These are phyloP conservation scores for Ditula angustiorana DNA, from an alignment of 2,888 invertebrate genomes.

Conservation along the genomic window DNA sequence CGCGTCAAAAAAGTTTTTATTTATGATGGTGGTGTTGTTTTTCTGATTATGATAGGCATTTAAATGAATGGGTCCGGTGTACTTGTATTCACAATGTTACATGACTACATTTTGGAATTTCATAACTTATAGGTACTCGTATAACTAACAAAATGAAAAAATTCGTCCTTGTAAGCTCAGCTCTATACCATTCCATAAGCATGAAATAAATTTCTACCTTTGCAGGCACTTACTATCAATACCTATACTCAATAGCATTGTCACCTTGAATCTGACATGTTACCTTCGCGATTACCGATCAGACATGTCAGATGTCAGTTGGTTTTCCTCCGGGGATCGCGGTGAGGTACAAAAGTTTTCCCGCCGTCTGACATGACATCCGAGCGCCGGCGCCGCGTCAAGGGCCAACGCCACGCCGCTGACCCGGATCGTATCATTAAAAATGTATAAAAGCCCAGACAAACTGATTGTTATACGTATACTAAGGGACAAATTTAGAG, in stretches of 20 bases:
- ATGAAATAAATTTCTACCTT: too few relatives aligned
- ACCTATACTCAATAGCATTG: neutral
- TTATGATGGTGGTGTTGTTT: too few relatives aligned
- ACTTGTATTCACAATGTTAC: too few relatives aligned
- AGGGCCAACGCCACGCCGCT: slow-evolving; percentile 27
- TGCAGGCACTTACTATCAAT: too few relatives aligned
- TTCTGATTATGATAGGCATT: too few relatives aligned
- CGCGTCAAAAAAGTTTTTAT: too few relatives aligned
- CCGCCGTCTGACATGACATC: slow-evolving; percentile 19
- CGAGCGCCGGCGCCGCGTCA: slow-evolving; percentile 16
- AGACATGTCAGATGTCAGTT: slow-evolving; percentile 16
- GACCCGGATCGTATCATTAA: slow-evolving; percentile 21
- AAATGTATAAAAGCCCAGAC: slow-evolving; percentile 6
- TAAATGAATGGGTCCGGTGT: too few relatives aligned
- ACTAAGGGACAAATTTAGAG: neutral
- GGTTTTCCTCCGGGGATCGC: slow-evolving; percentile 9
- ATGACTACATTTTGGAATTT: too few relatives aligned
- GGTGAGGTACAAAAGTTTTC: slow-evolving; percentile 26
- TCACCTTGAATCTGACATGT: neutral
- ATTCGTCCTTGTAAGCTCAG: too few relatives aligned
- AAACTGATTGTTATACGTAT: neutral
- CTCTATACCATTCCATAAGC: too few relatives aligned
- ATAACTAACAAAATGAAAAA: too few relatives aligned
- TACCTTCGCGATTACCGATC: neutral
- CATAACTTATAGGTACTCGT: too few relatives aligned